Evolutionary conservation across 2,113 vertebrate genomes (phyloP).

Genomic region (Trogon melanurus): DNA sequence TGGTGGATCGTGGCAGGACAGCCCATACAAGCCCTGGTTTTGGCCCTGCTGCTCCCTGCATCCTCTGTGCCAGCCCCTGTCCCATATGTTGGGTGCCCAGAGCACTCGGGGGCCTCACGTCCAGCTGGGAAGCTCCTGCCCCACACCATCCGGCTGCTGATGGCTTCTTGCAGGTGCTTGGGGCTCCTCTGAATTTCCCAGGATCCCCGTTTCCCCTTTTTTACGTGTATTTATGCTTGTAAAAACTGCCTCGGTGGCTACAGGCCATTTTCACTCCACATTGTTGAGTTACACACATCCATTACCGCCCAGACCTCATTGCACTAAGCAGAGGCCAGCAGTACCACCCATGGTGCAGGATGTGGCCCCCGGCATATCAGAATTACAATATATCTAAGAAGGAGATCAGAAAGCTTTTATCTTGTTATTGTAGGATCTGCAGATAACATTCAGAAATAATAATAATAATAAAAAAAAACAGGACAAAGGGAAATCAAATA

Average conservation of each 20-base stretch:
- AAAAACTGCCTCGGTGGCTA: not conserved
- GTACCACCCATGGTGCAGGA: not conserved
- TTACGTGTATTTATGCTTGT: accelerated
- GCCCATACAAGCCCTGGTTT: not conserved
- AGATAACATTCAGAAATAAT: not conserved
- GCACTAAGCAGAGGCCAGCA: not conserved
- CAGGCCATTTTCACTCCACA: not conserved
- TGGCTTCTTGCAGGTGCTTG: accelerated
- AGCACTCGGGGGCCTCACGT: not conserved
- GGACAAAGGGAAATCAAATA: not conserved
- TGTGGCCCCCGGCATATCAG: accelerated
- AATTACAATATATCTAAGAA: not conserved
- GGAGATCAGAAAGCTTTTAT: not conserved
- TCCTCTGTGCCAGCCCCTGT: not conserved
- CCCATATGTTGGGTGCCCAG: accelerated
- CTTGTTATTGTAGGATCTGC: not conserved
- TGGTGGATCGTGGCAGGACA: not conserved
- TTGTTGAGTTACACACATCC: not conserved
- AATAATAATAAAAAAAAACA: not conserved
- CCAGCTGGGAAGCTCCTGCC: not conserved
- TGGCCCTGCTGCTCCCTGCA: accelerated
- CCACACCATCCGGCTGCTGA: accelerated
- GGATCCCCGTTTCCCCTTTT: not conserved
- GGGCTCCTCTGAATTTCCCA: not conserved
- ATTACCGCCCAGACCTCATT: not conserved